Conservation (phyloP, 2,113 vertebrate species). For the Daboia siamensis region DNA sequence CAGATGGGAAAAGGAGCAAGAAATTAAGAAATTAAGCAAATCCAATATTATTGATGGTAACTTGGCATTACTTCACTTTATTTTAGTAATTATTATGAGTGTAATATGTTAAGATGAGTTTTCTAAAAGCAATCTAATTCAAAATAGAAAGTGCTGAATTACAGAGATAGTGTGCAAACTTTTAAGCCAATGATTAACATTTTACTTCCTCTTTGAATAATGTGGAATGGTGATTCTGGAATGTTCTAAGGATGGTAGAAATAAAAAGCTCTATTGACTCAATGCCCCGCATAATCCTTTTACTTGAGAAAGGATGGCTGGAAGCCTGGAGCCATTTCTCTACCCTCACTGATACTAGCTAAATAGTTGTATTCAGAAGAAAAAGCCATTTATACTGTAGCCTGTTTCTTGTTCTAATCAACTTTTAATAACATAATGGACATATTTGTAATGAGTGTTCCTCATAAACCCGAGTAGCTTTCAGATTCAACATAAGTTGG, state of each 20-base stretch:
- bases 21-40: background rate
- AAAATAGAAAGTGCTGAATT: background rate
- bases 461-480: constrained; percentile 4
- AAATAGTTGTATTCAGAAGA: background rate
- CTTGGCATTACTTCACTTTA: background rate
- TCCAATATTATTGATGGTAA: background rate
- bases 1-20: background rate
- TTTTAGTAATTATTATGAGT: background rate
- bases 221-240: background rate
- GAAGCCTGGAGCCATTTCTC: background rate
- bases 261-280: background rate
- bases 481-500: constrained; percentile 73
- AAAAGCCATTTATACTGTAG: background rate
- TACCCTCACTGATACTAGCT: background rate
- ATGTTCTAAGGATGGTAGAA: background rate
- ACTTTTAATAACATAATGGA: background rate
- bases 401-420: background rate
- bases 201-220: background rate
- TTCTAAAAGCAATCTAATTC: background rate
- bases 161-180: background rate
- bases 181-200: background rate
- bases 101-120: background rate
- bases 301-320: background rate
- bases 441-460: background rate
- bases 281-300: background rate